These are phyloP conservation scores for Entelurus aequoreus DNA, from an alignment of 2,113 vertebrate genomes.

Conservation along the genomic window DNA sequence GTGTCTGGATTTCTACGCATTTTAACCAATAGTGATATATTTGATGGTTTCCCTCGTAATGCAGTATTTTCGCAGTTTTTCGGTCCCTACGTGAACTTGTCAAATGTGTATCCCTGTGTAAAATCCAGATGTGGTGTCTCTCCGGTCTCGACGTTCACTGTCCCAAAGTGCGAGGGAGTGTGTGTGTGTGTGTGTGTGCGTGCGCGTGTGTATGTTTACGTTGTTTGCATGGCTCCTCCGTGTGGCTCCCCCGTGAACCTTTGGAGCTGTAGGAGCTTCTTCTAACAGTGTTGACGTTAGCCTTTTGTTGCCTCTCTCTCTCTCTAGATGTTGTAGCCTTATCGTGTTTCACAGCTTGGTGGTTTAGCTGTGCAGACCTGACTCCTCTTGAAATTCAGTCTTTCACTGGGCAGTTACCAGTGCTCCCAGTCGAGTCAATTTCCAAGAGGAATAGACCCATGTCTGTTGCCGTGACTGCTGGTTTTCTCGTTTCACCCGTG, in stretches of 20 bases:
- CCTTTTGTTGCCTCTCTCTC: conserved; percentile 46
- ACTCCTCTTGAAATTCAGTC: conserved; percentile 28
- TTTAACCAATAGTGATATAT: conserved; percentile 23
- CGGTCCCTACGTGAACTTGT: conserved; percentile 16
- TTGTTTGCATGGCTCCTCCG: conserved; percentile 67
- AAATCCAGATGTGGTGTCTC: conserved; percentile 43
- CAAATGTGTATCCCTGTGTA: conserved; percentile 27
- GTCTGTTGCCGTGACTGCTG: conserved; percentile 66
- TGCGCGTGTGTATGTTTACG: conserved; percentile 50
- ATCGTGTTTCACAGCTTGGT: conserved; percentile 72
- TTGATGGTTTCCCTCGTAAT: conserved; percentile 17
- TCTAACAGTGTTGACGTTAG: conserved; percentile 51
- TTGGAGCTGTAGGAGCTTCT: conserved; percentile 51
- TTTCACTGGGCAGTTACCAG: no score
- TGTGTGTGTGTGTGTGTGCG: conserved; percentile 53
- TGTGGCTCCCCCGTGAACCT: conserved; percentile 24
- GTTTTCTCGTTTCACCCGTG: conserved; percentile 59
- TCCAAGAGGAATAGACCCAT: conserved; percentile 28
- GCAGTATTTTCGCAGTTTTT: conserved; percentile 26
- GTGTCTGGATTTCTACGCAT: conserved; percentile 44
- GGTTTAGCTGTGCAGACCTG: conserved; percentile 56
- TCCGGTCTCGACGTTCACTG: conserved; percentile 40
- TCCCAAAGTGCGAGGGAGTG: conserved; percentile 36
- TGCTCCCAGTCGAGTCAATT: conserved; percentile 21
- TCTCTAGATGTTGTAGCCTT: conserved; percentile 88